Evolutionary conservation across 64 coral and sea anemone species (phyloP).

Genomic region (Platygyra sinensis): DNA sequence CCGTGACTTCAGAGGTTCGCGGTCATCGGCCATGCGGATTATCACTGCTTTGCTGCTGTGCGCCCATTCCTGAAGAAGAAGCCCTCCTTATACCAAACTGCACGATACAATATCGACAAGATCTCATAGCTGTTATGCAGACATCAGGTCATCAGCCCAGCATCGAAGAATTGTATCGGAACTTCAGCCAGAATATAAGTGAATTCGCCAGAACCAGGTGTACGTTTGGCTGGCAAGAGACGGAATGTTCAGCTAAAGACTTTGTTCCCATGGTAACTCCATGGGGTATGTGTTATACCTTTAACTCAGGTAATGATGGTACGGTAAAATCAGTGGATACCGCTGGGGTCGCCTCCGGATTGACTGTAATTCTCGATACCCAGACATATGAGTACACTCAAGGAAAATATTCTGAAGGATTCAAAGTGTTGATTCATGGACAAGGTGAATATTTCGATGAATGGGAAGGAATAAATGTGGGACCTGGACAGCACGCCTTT

Average conservation of each 20-base stretch:
- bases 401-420: conserved; percentile 48
- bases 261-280: conserved; percentile 42
- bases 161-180: conserved; percentile 5
- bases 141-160: neutral
- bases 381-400: conserved; percentile 15
- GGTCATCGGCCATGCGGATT: conserved; percentile 14
- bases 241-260: conserved; percentile 10
- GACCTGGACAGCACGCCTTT: conserved; percentile 51
- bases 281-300: conserved; percentile 70
- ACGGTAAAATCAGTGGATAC: neutral
- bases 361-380: conserved; percentile 40
- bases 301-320: conserved; percentile 57
- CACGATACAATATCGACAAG: conserved; percentile 31
- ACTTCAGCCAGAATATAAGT: conserved; percentile 30
- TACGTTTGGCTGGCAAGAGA: neutral
- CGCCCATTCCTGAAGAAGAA: neutral
- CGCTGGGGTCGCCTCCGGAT: conserved; percentile 39
- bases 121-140: conserved; percentile 27
- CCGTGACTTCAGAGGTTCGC: neutral
- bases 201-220: neutral
- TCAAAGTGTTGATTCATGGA: conserved; percentile 57
- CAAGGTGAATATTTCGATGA: conserved; percentile 64
- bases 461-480: conserved; percentile 62
- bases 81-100: conserved; percentile 36
- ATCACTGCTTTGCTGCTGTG: conserved; percentile 11